Base-by-base conservation (phyloP, 2,888 invertebrate species). In the Hedychridium roseum region DNA sequence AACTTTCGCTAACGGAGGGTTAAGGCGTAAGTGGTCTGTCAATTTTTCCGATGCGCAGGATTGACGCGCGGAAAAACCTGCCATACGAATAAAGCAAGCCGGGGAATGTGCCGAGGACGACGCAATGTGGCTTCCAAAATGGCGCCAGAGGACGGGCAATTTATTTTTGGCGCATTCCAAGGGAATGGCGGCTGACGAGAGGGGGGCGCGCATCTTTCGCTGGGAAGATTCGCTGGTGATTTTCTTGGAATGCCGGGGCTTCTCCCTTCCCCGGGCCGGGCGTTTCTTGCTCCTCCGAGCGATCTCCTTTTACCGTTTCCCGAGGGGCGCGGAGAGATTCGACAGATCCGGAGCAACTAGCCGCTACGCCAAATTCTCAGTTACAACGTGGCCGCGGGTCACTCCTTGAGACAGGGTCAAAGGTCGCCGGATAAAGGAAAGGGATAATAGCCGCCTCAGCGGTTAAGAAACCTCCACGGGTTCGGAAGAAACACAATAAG, bases 101-200 rank as follows among this genome's bases (percentile, higher is more conserved):
- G 14, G 20, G 35, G 37, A 17, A 41, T 35, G 35, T 40, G 43
- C 39, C 34, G 45, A 54, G 44, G 47, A n/a, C 54, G 50, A 49
- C 36, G 59, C n/a, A n/a, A n/a, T n/a, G n/a, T n/a, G n/a, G n/a
- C 43, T 51, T 37, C 59, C 50, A 61, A 62, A 52, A 62, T 54
- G 65, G 59, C 66, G 61, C 54, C 51, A 44, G 55, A 63, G 48
- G 61, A 59, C 48, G 12, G 17, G 54, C 48, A 60, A 68, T 60
- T 64, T 73, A 73, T 71, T 71, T 71, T 71, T 64, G 66, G 71
- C 69, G 64, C 71, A 71, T 71, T 71, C 71, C 71, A 67, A 55
- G 35, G 50, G 56, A 68, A 55, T 56, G 58, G 60, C 53, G 37
- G 48, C 51, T 53, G 56, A 50, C 57, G 60, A 54, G 53, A 54